Conservation (phyloP, 2,113 vertebrate genomes). For the Mobula hypostoma region DNA sequence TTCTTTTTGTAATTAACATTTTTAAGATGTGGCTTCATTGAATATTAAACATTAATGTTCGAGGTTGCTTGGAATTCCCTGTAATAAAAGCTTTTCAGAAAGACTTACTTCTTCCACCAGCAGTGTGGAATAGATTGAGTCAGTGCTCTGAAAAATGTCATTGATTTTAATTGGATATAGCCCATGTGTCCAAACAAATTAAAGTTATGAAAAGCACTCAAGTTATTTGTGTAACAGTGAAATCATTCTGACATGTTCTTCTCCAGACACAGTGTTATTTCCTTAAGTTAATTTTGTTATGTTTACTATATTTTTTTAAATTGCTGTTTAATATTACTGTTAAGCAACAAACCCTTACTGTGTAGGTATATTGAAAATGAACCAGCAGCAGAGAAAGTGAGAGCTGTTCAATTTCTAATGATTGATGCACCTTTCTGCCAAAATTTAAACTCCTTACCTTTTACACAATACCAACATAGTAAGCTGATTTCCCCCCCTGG, state of each 20-base stretch:
- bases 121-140: slow-evolving; percentile 41
- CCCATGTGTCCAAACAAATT: slow-evolving; percentile 79
- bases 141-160: slow-evolving; percentile 65
- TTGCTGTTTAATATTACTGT: slow-evolving; percentile 52
- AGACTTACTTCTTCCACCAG: not conserved
- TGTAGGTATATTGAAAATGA: slow-evolving; percentile 67
- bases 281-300: slow-evolving; percentile 71
- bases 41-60: slow-evolving; percentile 16
- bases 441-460: slow-evolving; percentile 69
- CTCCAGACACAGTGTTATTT: slow-evolving; percentile 68
- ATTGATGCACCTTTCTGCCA: slow-evolving; percentile 78
- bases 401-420: slow-evolving; percentile 69
- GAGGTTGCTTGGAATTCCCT: not conserved
- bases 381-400: slow-evolving; percentile 72
- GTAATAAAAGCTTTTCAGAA: slow-evolving; percentile 24
- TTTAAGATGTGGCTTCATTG: not conserved
- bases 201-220: slow-evolving; percentile 62
- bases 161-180: slow-evolving; percentile 77
- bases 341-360: slow-evolving; percentile 69
- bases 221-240: slow-evolving; percentile 70
- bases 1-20: slow-evolving; percentile 10
- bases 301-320: slow-evolving; percentile 71
- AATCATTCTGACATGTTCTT: slow-evolving; percentile 64
- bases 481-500: slow-evolving; percentile 69
- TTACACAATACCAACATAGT: slow-evolving; percentile 75